Evolutionary conservation across 2,113 vertebrate genomes (phyloP), one percentile per base, ranked within the genome.

Genomic region (Apteryx mantelli): DNA sequence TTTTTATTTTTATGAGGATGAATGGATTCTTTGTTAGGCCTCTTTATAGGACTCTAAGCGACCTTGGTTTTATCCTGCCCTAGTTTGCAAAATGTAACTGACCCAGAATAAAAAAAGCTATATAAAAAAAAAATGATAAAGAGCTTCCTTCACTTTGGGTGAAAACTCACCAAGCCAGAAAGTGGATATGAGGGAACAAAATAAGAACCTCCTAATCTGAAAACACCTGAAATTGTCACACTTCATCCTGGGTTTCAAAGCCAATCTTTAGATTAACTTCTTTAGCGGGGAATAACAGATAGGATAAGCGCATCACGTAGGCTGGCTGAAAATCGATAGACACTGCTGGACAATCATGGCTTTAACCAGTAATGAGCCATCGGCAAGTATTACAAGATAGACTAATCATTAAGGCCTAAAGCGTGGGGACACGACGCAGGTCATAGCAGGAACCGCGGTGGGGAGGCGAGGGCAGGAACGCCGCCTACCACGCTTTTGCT

Each of bases 21-120:
- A 98, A 98, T 97, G 96, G 97, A 91, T 97, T 96, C 98, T 98
- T 98, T 98, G 98, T 98, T 94, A 97, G 93, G 92, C 82, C 61
- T 97, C 97, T 97, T 97, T 97, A 93, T 90, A 97, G 89, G 88
- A 40, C 88, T 96, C 95, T 65, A 86, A 95, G 89, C 77, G 95
- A 97, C 97, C 96, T 96, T 92, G 89, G 96, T 94, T 97, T 98
- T 98, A 97, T 97, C 97, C 96, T 95, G 97, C 93, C 94, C 98
- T 97, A 96, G 80, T 98, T 98, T 97, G 94, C 91, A 93, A 97
- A 97, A 91, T 70, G 91, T 91, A 97, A 97, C 92, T 97, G 97
- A 97, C 97, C 96, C 96, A 98, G 96, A 98, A 98, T 91, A 95
- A 95, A 96, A 73, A 94, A 97, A 95, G 28, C 80, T 93, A 91